Evolutionary conservation across 1,140 invertebrate genomes (phyloP), one percentile per base, ranked within the genome.

Genomic region (Apis florea): DNA sequence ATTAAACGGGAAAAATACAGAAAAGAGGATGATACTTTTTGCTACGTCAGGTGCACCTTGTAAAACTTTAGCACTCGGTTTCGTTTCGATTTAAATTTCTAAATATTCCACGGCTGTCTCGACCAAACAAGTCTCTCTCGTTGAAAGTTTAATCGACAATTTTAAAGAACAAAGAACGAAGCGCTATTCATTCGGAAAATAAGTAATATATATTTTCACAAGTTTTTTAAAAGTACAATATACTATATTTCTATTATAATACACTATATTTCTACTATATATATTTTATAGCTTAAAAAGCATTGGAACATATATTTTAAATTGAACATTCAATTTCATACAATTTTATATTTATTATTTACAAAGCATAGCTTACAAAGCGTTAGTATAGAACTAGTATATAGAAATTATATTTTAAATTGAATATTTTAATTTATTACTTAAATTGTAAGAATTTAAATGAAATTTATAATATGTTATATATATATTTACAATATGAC

Each of bases 131-230:
- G 15, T 69, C 24, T 51, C n/a, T 19, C 47, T 24, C n/a, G n/a
- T 51, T 24, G 67, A 51, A 69, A 69, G n/a, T 51, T 69, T 69
- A 51, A 69, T 24, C 9, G 47, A 69, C n/a, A n/a, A 67, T n/a
- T 67, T 67, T 26, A 47, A 67, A 47, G 12, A 8, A 67, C 11
- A 47, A 67, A 47, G 12, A 8, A 67, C 11, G 40, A 47, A 13
- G 8, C 19, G 5, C 19, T 9, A 12, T 4, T 24, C 47, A 21
- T 15, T 69, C 15, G 3, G 9, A 49, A 67, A 40, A 9, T 24
- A 66, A 6, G 1, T 26, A 15, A 31, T 13, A 12, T 19, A 66
- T 67, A 40, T 31, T 64, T 64, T 12, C 19, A 19, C 40, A 1
- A n/a, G 1, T 49, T 40, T n/a, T 61, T 63, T 63, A 15, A 31